Conservation (phyloP, 2,888 invertebrate genomes). For the Hirtodrosophila trivittata region DNA sequence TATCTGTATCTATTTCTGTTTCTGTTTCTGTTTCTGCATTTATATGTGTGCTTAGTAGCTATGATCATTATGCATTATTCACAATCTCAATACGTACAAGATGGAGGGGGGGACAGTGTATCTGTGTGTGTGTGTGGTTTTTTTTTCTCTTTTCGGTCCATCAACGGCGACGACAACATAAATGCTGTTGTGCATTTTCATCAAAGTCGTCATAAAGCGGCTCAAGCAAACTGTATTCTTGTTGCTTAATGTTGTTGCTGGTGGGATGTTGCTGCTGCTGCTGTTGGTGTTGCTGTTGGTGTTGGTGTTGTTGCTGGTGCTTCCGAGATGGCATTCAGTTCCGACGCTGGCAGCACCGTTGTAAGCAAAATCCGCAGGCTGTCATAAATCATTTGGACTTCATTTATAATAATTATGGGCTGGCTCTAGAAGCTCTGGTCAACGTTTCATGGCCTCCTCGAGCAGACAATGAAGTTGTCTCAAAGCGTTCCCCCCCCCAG, state of each 20-base stretch:
- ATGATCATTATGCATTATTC: constrained; percentile 41
- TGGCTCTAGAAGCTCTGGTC: constrained; percentile 54
- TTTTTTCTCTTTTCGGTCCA: constrained; percentile 15
- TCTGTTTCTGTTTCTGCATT: constrained; percentile 18
- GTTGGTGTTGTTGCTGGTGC: constrained; percentile 11
- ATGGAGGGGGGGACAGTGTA: constrained; percentile 14
- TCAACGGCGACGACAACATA: constrained; percentile 25
- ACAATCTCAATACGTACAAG: constrained; percentile 24
- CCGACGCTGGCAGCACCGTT: constrained; percentile 56
- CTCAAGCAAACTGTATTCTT: constrained; percentile 39
- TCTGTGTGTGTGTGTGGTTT: constrained; percentile 6
- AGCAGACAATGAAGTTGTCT: constrained; percentile 67
- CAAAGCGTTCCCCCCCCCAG: not conserved
- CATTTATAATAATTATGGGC: constrained; percentile 74
- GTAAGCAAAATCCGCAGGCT: constrained; percentile 57
- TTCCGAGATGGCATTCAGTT: constrained; percentile 44
- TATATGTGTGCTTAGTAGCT: constrained; percentile 33
- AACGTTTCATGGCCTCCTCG: constrained; percentile 56
- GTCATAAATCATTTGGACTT: constrained; percentile 75
- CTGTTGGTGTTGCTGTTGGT: constrained; percentile 22
- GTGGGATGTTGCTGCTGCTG: constrained; percentile 14
- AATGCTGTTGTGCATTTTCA: constrained; percentile 55
- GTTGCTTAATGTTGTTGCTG: constrained; percentile 19
- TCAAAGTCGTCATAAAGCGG: constrained; percentile 54
- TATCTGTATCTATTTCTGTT: constrained; percentile 7